phyloP scores from a whole-genome alignment of 2,797 vertebrate species.

The Hypotaenidia philippensis region DNA sequence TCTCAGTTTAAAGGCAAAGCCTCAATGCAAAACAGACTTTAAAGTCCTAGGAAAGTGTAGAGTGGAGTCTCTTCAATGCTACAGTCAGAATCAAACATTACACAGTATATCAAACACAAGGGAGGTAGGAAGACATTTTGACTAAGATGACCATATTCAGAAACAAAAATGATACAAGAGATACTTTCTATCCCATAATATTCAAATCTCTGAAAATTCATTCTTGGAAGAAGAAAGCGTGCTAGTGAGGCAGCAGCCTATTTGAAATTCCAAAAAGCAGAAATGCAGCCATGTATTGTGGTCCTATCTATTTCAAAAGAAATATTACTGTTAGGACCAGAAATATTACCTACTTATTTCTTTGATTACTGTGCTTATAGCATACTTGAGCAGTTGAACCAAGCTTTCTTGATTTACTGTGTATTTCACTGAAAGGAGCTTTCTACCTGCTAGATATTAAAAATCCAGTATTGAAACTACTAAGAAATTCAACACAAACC shows the following conservation, averaged over 20 bases:
- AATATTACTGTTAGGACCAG: not conserved
- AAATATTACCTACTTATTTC: constrained; percentile 1
- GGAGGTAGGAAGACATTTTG: not conserved
- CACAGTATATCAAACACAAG: not conserved
- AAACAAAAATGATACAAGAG: not conserved
- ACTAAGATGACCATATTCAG: rapidly evolving
- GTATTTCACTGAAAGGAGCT: constrained; percentile 2
- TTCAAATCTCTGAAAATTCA: not conserved
- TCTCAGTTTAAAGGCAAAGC: not conserved
- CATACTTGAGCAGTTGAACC: not conserved
- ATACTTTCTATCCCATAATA: not conserved
- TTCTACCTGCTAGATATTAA: constrained; percentile 25
- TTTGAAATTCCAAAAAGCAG: not conserved
- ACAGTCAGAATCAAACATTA: not conserved
- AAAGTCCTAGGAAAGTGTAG: not conserved
- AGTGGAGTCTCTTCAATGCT: not conserved
- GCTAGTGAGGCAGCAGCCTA: not conserved
- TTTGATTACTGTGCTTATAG: not conserved
- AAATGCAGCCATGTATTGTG: not conserved
- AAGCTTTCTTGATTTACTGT: constrained; percentile 44
- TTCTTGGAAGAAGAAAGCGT: not conserved
- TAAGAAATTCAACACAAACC: constrained; percentile 26
- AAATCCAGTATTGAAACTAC: constrained; percentile 20
- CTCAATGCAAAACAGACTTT: not conserved
- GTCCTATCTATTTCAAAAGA: not conserved